Base-by-base conservation (phyloP, 1,140 invertebrate genomes). In the Lepidotrigona ventralis region DNA sequence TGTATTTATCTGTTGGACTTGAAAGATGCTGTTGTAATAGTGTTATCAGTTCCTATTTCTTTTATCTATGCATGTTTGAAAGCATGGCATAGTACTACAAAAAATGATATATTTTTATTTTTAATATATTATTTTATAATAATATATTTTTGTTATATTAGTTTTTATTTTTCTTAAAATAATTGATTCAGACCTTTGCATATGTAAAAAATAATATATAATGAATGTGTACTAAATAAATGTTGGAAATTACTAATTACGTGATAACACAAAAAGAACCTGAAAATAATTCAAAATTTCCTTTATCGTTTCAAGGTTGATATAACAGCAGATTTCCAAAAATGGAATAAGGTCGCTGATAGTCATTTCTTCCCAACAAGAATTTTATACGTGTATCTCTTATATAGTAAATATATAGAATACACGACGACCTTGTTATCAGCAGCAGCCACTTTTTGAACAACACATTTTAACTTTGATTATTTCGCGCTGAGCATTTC, bases 391-490 rank as follows among this genome's bases (percentile, higher is more conserved):
- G 1, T 0, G 11, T 11, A 58, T 39, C n/a, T 56, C 46, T 56
- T 73, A 66, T 84, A 69, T 72, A 54, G 80, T 75, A 86, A 83
- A 80, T 15, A 26, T 26, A n/a, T 76, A 63, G 60, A 81, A 82
- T 79, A 77, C 68, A 83, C 15, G 63, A 63, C 75, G 88, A 83
- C 90, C 89, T 91, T 80, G 89, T 90, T 91, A 91, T 91, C 91
- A 83, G 60, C 86, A 79, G 39, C 81, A 87, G 66, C 79, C 70
- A 86, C 83, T 68, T 77, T 86, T 79, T 56, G 54, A 79, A 85
- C 66, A 79, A 88, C 75, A 88, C 70, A 84, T 77, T 81, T 84
- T 72, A 46, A 66, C 81, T 88, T 84, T 80, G 69, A 84, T 78
- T 63, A 26, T 60, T 79, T 78, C 4, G 79, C 60, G 26, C 46